phyloP scores from a whole-genome alignment of 2,888 invertebrate species.

The Apamea monoglypha region DNA sequence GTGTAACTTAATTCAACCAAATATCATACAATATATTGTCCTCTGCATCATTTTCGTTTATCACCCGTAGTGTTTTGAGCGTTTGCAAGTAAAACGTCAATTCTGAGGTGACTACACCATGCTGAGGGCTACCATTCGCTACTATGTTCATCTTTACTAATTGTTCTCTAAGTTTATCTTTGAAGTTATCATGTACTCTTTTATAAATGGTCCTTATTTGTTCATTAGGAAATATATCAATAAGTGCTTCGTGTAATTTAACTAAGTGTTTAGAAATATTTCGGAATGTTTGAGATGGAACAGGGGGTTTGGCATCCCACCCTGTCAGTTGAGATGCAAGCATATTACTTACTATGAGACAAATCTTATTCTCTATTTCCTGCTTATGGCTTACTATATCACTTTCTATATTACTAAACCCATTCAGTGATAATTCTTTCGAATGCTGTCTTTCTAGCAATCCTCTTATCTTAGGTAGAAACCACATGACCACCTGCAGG shows the following conservation, averaged over 20 bases:
- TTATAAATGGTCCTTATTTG: conserved; percentile 95
- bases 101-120: conserved; percentile 98
- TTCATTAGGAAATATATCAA: conserved; percentile 94
- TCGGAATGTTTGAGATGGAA: conserved; percentile 97
- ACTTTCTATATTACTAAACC: conserved; percentile 93
- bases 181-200: conserved; percentile 95
- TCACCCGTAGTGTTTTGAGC: conserved; percentile 94
- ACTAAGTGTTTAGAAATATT: conserved; percentile 96
- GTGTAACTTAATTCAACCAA: conserved; percentile 91
- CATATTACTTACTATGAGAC: conserved; percentile 96
- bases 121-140: conserved; percentile 99
- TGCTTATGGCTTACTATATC: conserved; percentile 97
- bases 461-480: conserved; percentile 93
- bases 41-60: conserved; percentile 93
- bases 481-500: conserved; percentile 95
- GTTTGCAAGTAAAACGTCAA: conserved; percentile 97
- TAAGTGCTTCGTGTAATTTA: conserved; percentile 97
- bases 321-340: conserved; percentile 94
- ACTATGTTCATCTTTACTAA: conserved; percentile 96
- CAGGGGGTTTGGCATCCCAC: conserved; percentile 98
- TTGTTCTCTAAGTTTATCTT: conserved; percentile 96
- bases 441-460: conserved; percentile 92
- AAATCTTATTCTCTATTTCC: conserved; percentile 97
- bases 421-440: conserved; percentile 86
- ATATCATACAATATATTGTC: conserved; percentile 95